Percentiles rank a stretch among this genome's conserved stretches.
These are phyloP conservation scores for Geothlypis trichas DNA, from an alignment of 2,113 vertebrate genomes.

Conservation along the genomic window DNA sequence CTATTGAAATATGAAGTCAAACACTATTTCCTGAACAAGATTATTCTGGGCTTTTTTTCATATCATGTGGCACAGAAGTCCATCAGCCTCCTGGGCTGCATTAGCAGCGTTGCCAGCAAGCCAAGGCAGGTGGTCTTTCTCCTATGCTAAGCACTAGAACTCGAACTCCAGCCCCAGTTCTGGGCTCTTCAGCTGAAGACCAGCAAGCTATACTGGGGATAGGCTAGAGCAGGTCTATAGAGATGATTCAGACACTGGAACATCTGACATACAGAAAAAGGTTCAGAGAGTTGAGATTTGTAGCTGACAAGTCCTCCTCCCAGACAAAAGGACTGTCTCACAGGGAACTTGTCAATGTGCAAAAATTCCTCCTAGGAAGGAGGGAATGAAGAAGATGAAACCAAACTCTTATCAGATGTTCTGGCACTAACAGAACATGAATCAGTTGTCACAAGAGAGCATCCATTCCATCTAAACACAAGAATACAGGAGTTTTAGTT, in stretches of 20 bases:
- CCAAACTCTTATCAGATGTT: not conserved
- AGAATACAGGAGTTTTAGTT: not conserved
- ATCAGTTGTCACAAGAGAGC: not conserved
- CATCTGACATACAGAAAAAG: not conserved
- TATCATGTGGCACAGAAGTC: fast-evolving
- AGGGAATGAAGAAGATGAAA: not conserved
- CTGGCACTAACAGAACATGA: not conserved
- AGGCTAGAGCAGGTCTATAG: not conserved
- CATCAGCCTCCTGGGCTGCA: not conserved
- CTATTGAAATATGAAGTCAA: not conserved
- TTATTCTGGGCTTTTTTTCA: not conserved
- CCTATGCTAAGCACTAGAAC: not conserved
- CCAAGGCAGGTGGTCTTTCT: not conserved
- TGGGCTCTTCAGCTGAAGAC: not conserved
- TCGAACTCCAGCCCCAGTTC: not conserved
- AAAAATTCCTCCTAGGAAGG: not conserved
- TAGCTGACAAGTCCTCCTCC: not conserved
- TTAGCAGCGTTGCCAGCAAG: not conserved
- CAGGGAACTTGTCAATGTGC: not conserved
- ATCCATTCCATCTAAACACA: not conserved
- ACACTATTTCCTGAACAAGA: not conserved
- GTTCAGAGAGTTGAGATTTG: not conserved
- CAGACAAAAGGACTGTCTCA: not conserved
- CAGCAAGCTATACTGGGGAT: fast-evolving
- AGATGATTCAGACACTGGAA: not conserved